Base-by-base conservation (phyloP, 2,888 invertebrate genomes). In the Lasioglossum zephyrum region DNA sequence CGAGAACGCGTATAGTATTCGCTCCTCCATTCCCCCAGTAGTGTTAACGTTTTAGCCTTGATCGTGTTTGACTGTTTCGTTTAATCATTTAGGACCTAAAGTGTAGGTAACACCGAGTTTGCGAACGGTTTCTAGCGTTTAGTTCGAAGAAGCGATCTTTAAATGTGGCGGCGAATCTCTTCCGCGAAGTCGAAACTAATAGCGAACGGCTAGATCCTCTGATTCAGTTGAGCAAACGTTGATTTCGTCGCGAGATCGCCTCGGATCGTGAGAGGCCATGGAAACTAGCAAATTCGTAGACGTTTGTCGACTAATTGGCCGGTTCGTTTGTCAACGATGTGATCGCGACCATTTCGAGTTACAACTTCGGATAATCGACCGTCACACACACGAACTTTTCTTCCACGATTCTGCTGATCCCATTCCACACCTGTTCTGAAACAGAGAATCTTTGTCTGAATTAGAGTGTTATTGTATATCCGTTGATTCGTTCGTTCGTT, bases 131-230 rank as follows among this genome's bases (percentile, higher is more conserved):
- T 92, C 57, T 57, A 57, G 57, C n/a, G 57, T 57, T 57, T 26
- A 93, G 84, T 92, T 93, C 92, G 57, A 57, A n/a, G 57, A 91
- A 90, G 90, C 87, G 75, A 91, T 92, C 86, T 83, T 88, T 83
- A 63, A 88, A 92, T 81, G 91, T 89, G 92, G 92, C 92, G 92
- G 92, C 90, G 90, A 93, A 93, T 90, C 91, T 92, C 93, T 94
- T 93, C 91, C 94, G 92, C 90, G 90, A 92, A 92, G 91, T 93
- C 82, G 81, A 86, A 72, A 63, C 41, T 39, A 72, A 84, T 77
- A 69, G 53, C 53, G 39, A 72, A 63, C n/a, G 13, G n/a, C 41
- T 77, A 70, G 53, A 78, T 44, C 69, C 31, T 63, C 11, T 66
- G 70, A 44, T 79, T 69, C 79, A 26, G 72, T 85, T 77, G 57